These are phyloP conservation scores for Anastrepha ludens DNA, from an alignment of 1,140 invertebrate genomes.

Conservation along the genomic window DNA sequence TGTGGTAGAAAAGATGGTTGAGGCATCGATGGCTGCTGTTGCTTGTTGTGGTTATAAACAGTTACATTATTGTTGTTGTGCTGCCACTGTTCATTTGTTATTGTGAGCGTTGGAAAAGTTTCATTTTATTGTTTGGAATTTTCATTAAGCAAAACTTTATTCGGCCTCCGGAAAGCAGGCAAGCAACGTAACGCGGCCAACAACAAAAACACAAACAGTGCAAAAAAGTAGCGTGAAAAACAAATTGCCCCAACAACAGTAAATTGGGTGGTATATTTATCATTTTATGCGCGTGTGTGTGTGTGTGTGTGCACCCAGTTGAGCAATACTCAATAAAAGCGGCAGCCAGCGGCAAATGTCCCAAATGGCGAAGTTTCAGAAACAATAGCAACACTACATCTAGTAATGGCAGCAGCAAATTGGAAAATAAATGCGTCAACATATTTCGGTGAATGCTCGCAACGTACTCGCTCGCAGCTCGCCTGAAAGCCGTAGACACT, in stretches of 20 bases:
- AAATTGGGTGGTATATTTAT: neutral
- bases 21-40: neutral
- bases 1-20: neutral
- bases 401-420: neutral
- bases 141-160: slow-evolving; percentile 9
- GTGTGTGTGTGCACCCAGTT: neutral
- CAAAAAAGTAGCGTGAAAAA: neutral
- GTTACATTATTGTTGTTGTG: neutral
- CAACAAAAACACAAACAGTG: neutral
- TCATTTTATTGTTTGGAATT: slow-evolving; percentile 8
- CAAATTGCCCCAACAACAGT: slow-evolving; percentile 15
- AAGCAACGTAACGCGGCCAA: neutral
- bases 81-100: neutral
- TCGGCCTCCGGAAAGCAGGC: neutral
- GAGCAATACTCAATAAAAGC: neutral
- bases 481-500: neutral
- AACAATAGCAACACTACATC: neutral
- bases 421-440: neutral
- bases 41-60: slow-evolving; percentile 11
- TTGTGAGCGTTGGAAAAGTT: slow-evolving; percentile 19
- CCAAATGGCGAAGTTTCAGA: neutral
- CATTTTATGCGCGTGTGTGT: neutral
- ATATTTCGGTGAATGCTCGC: neutral
- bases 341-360: neutral
- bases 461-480: too few species aligned